These are phyloP conservation scores for Plagodis dolabraria DNA, from an alignment of 2,888 invertebrate genomes.

Conservation along the genomic window DNA sequence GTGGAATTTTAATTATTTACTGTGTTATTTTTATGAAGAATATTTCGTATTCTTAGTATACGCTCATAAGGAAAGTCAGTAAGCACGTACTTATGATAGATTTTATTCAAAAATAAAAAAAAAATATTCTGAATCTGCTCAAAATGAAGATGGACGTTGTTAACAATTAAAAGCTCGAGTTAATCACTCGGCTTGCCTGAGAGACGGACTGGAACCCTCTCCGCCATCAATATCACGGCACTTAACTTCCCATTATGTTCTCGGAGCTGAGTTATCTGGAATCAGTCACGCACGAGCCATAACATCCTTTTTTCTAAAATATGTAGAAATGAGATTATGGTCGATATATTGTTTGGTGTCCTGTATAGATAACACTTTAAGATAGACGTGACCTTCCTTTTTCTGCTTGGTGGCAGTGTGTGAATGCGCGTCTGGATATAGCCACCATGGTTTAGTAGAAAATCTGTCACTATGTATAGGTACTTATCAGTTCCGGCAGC, in stretches of 20 bases:
- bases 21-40: no score
- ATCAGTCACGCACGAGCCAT: conserved; percentile 68
- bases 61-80: no score
- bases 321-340: conserved; percentile 18
- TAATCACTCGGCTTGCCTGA: conserved; percentile 23
- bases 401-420: no score
- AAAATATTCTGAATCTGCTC: background rate
- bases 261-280: conserved; percentile 45
- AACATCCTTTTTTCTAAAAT: conserved; percentile 19
- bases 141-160: conserved; percentile 30
- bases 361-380: background rate
- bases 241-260: conserved; percentile 64
- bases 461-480: no score
- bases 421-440: no score
- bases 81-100: no score
- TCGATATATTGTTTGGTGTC: conserved; percentile 3
- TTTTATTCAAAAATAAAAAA: background rate
- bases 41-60: no score
- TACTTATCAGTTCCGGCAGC: no score
- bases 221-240: conserved; percentile 68
- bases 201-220: conserved; percentile 26
- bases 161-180: conserved; percentile 27
- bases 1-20: no score
- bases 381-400: no score
- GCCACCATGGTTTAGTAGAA: no score